These are phyloP conservation scores for Garra rufa DNA, from an alignment of 2,113 vertebrate genomes.

Conservation along the genomic window DNA sequence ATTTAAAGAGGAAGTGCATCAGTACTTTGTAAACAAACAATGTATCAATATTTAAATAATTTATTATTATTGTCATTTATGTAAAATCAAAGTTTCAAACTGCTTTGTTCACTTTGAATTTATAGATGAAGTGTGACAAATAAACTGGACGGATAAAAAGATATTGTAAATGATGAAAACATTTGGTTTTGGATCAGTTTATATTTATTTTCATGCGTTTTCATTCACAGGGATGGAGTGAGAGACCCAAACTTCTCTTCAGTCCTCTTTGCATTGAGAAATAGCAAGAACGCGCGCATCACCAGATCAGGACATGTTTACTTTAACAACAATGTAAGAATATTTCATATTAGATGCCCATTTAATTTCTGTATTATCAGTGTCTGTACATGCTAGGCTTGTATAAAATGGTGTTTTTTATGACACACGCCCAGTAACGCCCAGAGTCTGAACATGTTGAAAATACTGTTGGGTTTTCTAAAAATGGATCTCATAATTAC, in stretches of 20 bases:
- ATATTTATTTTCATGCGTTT: neutral
- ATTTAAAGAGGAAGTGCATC: neutral
- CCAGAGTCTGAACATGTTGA: neutral
- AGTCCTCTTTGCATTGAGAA: constrained; percentile 73
- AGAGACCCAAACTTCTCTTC: constrained; percentile 78
- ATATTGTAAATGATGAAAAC: neutral
- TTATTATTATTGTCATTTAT: neutral
- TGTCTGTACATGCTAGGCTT: neutral
- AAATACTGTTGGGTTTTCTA: neutral
- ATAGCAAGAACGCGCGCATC: constrained; percentile 50
- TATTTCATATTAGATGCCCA: neutral
- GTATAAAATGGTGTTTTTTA: neutral
- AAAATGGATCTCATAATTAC: neutral
- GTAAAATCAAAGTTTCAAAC: neutral
- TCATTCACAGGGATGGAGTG: constrained; percentile 57
- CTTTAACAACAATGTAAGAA: constrained; percentile 63
- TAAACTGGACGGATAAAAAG: neutral
- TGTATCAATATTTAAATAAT: neutral
- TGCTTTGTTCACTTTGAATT: neutral
- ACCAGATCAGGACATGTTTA: constrained; percentile 39
- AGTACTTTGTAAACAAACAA: neutral
- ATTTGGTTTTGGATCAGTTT: neutral
- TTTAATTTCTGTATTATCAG: neutral
- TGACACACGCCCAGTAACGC: neutral
- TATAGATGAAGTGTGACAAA: neutral